Base-by-base conservation (phyloP, 2,797 vertebrate genomes). In the Spinus pinus region DNA sequence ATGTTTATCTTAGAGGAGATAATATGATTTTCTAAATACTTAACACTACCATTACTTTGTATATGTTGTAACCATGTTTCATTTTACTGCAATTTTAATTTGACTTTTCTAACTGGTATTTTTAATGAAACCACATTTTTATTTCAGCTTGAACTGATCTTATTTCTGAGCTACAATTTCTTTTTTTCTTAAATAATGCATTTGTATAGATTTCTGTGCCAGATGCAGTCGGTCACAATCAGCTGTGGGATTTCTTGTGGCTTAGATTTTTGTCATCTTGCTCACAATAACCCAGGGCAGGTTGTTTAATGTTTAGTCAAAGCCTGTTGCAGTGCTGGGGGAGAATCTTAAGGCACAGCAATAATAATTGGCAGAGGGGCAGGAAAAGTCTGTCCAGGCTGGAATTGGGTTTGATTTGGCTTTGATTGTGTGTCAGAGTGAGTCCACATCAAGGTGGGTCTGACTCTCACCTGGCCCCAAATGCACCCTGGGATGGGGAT, bases 401-500 rank as follows among this genome's bases (percentile, higher is more conserved):
- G 88, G 80, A 54, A 19, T 2, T 46, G 58, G 14, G 14, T 25
- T 31, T 18, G 35, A 7, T 57, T 90, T 69, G 31, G 24, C 56
- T 65, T 33, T n/a, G 82, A 11, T 27, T 58, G 61, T 19, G 1
- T 10, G 57, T 51, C 61, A 9, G 44, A n/a, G 3, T 2, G 4
- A 41, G 5, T 14, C 24, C 18, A 3, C 14, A 0, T 22, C 33
- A 6, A 6, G 37, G 30, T 0, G 1, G 31, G 5, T 22, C 50
- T 8, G 31, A 1, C 13, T 27, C 47, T 10, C 44, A 5, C 44
- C 20, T 57, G 8, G 0, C 9, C 14, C n/a, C 24, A 46, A 2
- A 0, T 5, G 42, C 56, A 11, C 44, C 0, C 46, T 2, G 7
- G 16, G 46, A 1, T 9, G 80, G 37, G 67, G 9, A 21, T 7